Conservation (phyloP, 2,888 invertebrate genomes). For the Drosophila nigricruria region DNA sequence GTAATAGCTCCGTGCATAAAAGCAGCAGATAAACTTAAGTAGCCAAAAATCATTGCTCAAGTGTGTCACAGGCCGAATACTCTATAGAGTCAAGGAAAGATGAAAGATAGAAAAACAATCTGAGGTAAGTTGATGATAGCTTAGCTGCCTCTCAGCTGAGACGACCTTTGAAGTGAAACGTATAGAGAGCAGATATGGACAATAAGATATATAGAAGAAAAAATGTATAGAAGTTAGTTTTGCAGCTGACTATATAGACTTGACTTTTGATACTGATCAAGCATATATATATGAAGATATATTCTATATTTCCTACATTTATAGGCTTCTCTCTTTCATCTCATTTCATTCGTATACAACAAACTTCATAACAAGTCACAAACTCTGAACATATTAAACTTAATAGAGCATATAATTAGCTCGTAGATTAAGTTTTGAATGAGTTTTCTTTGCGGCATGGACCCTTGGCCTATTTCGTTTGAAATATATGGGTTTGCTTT, state of each 20-base stretch:
- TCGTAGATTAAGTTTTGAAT: slow-evolving; percentile 20
- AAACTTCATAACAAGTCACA: neutral
- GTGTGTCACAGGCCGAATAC: neutral
- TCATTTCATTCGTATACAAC: neutral
- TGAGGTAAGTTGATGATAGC: no score
- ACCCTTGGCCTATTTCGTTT: slow-evolving; percentile 32
- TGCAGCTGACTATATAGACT: no score
- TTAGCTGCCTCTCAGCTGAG: neutral
- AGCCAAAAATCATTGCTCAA: neutral
- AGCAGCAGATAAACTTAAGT: neutral
- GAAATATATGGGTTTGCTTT: slow-evolving; percentile 37
- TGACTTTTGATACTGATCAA: neutral
- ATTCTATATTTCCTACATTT: neutral
- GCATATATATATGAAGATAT: neutral
- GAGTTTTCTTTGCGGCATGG: slow-evolving; percentile 1
- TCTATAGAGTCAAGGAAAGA: slow-evolving; percentile 4
- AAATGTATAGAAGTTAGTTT: no score
- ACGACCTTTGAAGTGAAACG: neutral
- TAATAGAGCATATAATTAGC: slow-evolving; percentile 43
- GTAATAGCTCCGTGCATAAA: slow-evolving; percentile 39
- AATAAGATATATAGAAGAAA: no score
- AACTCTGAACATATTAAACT: neutral
- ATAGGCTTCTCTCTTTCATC: neutral
- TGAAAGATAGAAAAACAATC: neutral
- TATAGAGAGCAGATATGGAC: no score